Percentiles rank a stretch among this genome's conserved stretches.
Conservation (phyloP, 2,113 vertebrate species). For the Heloderma charlesbogerti region DNA sequence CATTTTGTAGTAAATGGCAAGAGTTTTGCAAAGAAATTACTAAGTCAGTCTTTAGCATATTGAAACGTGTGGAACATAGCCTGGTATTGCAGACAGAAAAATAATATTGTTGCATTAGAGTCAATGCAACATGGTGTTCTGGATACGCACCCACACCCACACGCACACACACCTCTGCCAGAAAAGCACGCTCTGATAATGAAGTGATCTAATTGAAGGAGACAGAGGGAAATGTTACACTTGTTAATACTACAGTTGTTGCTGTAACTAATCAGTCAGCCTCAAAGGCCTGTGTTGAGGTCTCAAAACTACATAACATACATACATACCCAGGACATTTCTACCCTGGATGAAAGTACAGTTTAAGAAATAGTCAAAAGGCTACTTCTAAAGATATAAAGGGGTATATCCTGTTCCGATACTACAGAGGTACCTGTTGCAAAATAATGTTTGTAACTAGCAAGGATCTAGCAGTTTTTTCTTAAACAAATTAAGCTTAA, state of each 20-base stretch:
- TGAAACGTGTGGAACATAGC: slow-evolving; percentile 60
- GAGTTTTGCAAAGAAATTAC: background rate
- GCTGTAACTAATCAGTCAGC: slow-evolving; percentile 45
- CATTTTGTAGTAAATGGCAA: background rate
- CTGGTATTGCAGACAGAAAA: slow-evolving; percentile 63
- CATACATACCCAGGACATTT: background rate
- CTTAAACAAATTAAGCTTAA: background rate
- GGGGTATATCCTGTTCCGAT: background rate
- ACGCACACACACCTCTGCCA: slow-evolving; percentile 60
- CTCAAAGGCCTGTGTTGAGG: background rate
- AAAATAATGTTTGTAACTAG: background rate
- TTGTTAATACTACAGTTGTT: slow-evolving; percentile 62
- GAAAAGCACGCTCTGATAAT: slow-evolving; percentile 69
- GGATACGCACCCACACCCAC: slow-evolving; percentile 62
- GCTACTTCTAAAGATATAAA: background rate
- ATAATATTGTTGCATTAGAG: slow-evolving; percentile 79
- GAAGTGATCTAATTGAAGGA: slow-evolving; percentile 72
- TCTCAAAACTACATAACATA: slow-evolving; percentile 16
- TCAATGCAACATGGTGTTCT: slow-evolving; percentile 79
- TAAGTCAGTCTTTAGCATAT: slow-evolving; percentile 48
- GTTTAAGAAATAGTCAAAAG: background rate
- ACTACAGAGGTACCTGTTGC: fast-evolving
- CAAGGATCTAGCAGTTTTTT: background rate
- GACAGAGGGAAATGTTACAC: slow-evolving; percentile 77
- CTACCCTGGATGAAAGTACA: background rate